Conservation (phyloP, 1,140 invertebrate species). For the Phymorhynchus buccinoides region DNA sequence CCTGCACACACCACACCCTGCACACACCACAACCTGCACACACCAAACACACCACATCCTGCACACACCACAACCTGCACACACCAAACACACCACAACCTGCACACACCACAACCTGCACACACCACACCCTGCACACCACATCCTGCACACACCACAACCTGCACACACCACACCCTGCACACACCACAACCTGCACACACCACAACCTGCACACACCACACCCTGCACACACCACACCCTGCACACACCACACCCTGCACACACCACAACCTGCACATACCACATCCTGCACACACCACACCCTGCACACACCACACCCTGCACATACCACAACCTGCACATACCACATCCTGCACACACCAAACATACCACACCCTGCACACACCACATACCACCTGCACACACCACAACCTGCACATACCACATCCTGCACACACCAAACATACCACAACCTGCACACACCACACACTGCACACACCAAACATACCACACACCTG, state of each 20-base stretch:
- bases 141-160: not conserved
- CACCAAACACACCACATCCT: slow-evolving; percentile 1
- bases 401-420: not conserved
- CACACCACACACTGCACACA: not conserved
- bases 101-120: not conserved
- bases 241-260: no score
- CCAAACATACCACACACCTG: not conserved
- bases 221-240: no score
- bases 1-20: no score
- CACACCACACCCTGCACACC: not conserved
- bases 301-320: no score
- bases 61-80: not conserved
- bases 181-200: no score
- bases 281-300: no score
- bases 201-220: no score
- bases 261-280: no score
- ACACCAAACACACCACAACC: not conserved
- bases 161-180: no score
- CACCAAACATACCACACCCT: not conserved
- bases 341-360: no score
- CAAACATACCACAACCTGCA: no score
- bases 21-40: no score
- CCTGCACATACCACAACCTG: not conserved
- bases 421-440: not conserved
- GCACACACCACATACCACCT: not conserved